A percentile compares a stretch with the other conserved stretches of the same genome.
These are phyloP conservation scores for Tillus elongatus DNA, from an alignment of 2,888 invertebrate species.

Conservation along the genomic window DNA sequence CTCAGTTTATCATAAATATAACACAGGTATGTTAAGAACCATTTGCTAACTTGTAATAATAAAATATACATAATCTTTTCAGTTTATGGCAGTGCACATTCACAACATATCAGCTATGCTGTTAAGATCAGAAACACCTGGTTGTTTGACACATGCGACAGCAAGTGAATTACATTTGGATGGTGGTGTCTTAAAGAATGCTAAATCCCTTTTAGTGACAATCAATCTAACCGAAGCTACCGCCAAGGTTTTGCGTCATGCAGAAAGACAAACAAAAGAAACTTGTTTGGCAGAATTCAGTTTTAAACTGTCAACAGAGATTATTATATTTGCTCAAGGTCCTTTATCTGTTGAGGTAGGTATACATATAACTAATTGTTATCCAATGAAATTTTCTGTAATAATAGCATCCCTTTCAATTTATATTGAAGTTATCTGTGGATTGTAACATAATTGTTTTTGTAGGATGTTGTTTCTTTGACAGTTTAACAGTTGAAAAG, in stretches of 20 bases:
- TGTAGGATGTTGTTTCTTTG: too few relatives aligned
- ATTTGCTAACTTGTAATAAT: not conserved
- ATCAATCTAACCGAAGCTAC: conserved; percentile 59
- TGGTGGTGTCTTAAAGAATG: conserved; percentile 60
- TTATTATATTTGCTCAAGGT: conserved; percentile 69
- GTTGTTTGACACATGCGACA: conserved; percentile 62
- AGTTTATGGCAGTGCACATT: conserved; percentile 82
- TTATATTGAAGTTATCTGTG: too few relatives aligned
- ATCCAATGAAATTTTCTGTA: too few relatives aligned
- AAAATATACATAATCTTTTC: conserved; percentile 21
- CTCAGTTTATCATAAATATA: conserved; percentile 70
- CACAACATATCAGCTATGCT: conserved; percentile 60
- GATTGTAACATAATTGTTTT: too few relatives aligned
- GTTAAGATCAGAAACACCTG: conserved; percentile 54
- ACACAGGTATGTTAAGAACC: conserved; percentile 55
- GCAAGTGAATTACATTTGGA: conserved; percentile 62
- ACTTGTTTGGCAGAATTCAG: conserved; percentile 63
- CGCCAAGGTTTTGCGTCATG: conserved; percentile 51
- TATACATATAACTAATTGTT: too few relatives aligned
- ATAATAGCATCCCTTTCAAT: too few relatives aligned
- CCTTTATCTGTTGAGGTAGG: conserved; percentile 78
- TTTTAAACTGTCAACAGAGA: conserved; percentile 66
- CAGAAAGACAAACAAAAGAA: conserved; percentile 42
- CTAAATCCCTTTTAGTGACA: conserved; percentile 61
- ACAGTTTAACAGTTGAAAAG: too few relatives aligned